Evolutionary conservation across 2,888 invertebrate genomes (phyloP).

Genomic region (Cacoxenus indagator): DNA sequence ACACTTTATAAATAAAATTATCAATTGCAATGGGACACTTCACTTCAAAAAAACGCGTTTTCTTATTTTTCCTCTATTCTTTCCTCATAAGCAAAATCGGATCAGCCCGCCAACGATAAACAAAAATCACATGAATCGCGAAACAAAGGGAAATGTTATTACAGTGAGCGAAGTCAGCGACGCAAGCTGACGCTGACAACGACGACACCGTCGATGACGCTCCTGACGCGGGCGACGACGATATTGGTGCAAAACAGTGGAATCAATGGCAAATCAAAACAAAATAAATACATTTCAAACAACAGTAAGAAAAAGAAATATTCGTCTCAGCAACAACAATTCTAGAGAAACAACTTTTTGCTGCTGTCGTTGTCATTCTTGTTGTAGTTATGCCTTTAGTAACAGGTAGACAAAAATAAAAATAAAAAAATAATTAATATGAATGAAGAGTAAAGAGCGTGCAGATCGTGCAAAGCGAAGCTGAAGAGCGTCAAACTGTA

Average conservation of each 20-base stretch:
- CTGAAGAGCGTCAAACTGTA: neutral
- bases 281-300: neutral
- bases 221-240: neutral
- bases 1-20: no score
- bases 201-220: neutral
- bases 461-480: neutral
- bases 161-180: neutral
- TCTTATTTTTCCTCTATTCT: no score
- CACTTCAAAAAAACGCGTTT: no score
- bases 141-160: neutral
- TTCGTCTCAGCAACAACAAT: neutral
- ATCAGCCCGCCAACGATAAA: neutral
- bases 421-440: neutral
- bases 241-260: neutral
- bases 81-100: neutral
- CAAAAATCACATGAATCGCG: neutral
- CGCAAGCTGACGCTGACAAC: neutral
- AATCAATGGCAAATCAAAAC: neutral
- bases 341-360: conserved; percentile 6
- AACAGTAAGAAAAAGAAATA: neutral
- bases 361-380: neutral
- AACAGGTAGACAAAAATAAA: neutral
- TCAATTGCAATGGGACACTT: no score
- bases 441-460: neutral
- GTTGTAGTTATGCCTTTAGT: neutral